Percentiles rank a stretch among this genome's conserved stretches.
Evolutionary conservation across 2,888 invertebrate species (phyloP).

Genomic region (Gonocerus acuteangulatus): DNA sequence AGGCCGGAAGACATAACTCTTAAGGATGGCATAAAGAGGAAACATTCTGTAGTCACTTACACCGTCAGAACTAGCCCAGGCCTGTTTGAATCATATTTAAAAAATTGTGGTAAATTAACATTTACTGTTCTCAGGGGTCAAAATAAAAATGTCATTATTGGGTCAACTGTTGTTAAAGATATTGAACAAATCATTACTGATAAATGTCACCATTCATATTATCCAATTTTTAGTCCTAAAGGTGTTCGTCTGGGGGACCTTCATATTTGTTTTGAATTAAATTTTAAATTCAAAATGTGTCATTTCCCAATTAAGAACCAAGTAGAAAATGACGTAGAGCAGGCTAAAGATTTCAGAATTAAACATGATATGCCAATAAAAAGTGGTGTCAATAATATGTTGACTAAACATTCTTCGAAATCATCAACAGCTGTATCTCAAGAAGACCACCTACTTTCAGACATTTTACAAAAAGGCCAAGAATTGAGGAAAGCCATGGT

Average conservation of each 20-base stretch:
- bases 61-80: conserved; percentile 42
- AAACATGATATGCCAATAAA: no score
- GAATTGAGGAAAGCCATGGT: conserved; percentile 35
- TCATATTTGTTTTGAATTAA: conserved; percentile 41
- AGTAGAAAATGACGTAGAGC: background rate
- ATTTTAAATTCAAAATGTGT: background rate
- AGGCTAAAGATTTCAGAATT: background rate
- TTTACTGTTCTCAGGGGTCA: conserved; percentile 40
- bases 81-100: conserved; percentile 43
- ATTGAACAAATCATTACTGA: conserved; percentile 40
- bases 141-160: conserved; percentile 13
- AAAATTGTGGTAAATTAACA: conserved; percentile 42
- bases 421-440: background rate
- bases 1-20: conserved; percentile 41
- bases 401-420: background rate
- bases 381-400: background rate
- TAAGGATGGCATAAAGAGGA: conserved; percentile 30
- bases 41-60: conserved; percentile 39
- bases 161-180: conserved; percentile 33
- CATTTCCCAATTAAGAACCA: background rate
- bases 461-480: conserved; percentile 30
- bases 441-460: conserved; percentile 24
- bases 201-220: conserved; percentile 41
- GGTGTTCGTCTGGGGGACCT: conserved; percentile 42
- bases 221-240: conserved; percentile 41